Evolutionary conservation across 2,888 invertebrate species (phyloP).

Genomic region (Dryocosmus kuriphilus): DNA sequence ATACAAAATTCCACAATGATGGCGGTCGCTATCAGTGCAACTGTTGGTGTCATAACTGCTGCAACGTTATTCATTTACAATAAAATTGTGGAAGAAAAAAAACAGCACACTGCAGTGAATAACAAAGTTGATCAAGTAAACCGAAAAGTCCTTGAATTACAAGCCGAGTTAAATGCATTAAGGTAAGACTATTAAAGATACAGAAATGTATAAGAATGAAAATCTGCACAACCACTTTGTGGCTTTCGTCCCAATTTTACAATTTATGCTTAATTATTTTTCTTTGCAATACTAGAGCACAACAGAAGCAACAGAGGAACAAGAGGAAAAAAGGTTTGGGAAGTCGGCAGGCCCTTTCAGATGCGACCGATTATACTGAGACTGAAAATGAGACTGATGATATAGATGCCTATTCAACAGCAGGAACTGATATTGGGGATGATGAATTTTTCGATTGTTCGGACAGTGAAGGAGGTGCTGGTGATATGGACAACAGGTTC

Average conservation of each 20-base stretch:
- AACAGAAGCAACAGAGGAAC: conserved; percentile 66
- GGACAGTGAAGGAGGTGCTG: conserved; percentile 67
- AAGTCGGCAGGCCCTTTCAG: conserved; percentile 62
- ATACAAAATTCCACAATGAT: conserved; percentile 60
- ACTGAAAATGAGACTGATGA: conserved; percentile 72
- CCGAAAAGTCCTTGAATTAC: conserved; percentile 66
- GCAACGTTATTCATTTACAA: conserved; percentile 71
- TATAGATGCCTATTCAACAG: conserved; percentile 69
- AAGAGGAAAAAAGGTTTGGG: conserved; percentile 60
- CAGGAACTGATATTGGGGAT: conserved; percentile 72
- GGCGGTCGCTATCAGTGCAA: conserved; percentile 70
- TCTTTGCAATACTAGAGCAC: conserved; percentile 56
- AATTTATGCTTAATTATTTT: conserved; percentile 24
- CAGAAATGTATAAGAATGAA: background rate
- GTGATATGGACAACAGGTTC: conserved; percentile 69
- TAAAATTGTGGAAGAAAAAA: conserved; percentile 62
- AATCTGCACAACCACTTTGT: conserved; percentile 30
- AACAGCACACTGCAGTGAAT: conserved; percentile 61
- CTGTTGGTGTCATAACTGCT: conserved; percentile 71
- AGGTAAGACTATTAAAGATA: conserved; percentile 60
- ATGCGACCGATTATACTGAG: conserved; percentile 62
- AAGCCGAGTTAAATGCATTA: conserved; percentile 62
- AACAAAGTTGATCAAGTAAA: conserved; percentile 67
- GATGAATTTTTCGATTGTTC: conserved; percentile 76
- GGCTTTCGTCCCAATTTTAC: background rate